Evolutionary conservation across 2,113 vertebrate species (phyloP), one percentile per base, ranked within the genome.

Genomic region (Elaphurus davidianus): DNA sequence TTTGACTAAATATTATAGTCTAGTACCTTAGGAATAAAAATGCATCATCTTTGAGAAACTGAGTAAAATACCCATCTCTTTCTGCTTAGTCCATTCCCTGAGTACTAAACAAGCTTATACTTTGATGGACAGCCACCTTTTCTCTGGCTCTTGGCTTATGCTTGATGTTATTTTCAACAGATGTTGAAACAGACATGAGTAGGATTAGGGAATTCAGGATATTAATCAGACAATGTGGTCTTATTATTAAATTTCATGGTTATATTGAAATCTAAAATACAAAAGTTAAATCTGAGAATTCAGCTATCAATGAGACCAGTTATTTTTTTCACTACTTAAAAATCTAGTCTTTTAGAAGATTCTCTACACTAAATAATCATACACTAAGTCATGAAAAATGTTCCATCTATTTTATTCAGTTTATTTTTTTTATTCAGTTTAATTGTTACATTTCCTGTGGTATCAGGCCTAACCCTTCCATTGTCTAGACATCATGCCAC

Each of bases 31-130:
- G 27, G 55, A 67, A 87, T 95, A 43, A 60, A 84, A 79, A 30
- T 71, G 64, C 11, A 92, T 84, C 27, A 40, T 71, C 55, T 97
- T 95, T 62, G 45, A 95, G 91, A 90, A 94, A 87, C 88, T 55
- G 28, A 71, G 6, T 83, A 76, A 76, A 76, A 74, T 54, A 36
- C 17, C 50, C 17, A 62, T 62, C 54, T 91, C 74, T 55, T 89
- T 81, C 52, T 79, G 15, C 55, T 28, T 85, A 74, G 16, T 17
- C 40, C 23, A 33, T 54, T 36, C 14, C 83, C 79, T 83, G n/a
- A 74, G 10, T 43, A 59, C 28, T 83, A 14, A 93, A 87, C 19
- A 59, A 67, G 19, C 25, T 30, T 89, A n/a, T 50, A 3, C 92
- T 52, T 82, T 27, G 3, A 36, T 43, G 21, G 16, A 54, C 88